These are phyloP conservation scores for Pocillopora grandis DNA, from an alignment of 92 coral and sea anemone genomes.

Conservation along the genomic window DNA sequence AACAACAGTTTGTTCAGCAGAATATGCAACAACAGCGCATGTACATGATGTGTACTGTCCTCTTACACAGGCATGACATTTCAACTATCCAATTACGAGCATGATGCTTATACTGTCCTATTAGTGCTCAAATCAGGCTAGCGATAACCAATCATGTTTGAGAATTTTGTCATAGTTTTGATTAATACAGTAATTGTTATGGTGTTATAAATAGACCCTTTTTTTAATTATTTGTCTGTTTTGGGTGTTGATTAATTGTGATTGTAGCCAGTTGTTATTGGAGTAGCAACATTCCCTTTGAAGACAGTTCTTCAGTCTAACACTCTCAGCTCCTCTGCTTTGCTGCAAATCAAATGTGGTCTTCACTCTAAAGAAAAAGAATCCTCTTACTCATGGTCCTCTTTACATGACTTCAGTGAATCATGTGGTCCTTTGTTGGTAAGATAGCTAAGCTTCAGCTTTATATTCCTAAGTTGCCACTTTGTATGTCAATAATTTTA, in stretches of 20 bases:
- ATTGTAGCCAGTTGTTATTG: constrained; percentile 77
- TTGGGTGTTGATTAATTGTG: no score
- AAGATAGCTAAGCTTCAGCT: neutral
- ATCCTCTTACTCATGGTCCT: constrained; percentile 3
- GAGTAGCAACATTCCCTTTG: constrained; percentile 72
- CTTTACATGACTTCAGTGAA: neutral
- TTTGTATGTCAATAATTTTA: neutral
- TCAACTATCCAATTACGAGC: no score
- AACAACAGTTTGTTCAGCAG: no score
- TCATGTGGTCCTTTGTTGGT: constrained; percentile 42
- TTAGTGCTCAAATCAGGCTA: no score
- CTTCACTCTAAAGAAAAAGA: neutral
- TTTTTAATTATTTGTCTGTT: neutral
- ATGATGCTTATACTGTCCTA: no score
- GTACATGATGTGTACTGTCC: no score
- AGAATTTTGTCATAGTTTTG: no score
- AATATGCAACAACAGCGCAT: no score
- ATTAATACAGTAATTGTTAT: neutral
- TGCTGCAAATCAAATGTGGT: constrained; percentile 49
- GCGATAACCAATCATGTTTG: no score
- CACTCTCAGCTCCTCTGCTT: constrained; percentile 53
- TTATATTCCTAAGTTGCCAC: neutral
- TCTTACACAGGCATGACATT: no score
- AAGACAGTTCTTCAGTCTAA: constrained; percentile 75
- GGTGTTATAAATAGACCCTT: neutral